Evolutionary conservation across 1,140 invertebrate genomes (phyloP).

Genomic region (Melipona quadrifasciata): DNA sequence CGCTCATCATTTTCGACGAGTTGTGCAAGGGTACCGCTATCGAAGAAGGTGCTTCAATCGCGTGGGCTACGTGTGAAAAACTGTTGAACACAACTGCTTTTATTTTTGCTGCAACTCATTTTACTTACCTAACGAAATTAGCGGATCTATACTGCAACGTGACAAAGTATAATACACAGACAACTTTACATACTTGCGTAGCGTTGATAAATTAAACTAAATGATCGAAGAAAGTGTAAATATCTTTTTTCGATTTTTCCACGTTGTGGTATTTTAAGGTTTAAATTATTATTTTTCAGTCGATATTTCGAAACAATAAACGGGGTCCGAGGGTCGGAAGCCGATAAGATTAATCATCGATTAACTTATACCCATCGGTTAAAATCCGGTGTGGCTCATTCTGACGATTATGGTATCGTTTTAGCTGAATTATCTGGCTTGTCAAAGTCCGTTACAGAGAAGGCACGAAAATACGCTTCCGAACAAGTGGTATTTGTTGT

Average conservation of each 20-base stretch:
- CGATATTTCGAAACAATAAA: constrained; percentile 76
- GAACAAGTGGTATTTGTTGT: neutral
- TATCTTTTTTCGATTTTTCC: neutral
- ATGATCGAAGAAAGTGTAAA: neutral
- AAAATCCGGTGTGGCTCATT: constrained; percentile 72
- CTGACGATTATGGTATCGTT: constrained; percentile 80
- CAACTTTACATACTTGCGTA: no score
- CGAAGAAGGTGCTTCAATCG: constrained; percentile 92
- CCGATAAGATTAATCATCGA: constrained; percentile 39
- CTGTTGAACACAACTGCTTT: constrained; percentile 88
- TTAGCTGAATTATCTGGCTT: constrained; percentile 76
- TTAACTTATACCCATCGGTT: constrained; percentile 80
- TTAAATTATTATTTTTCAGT: constrained; percentile 65
- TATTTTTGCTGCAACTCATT: constrained; percentile 93
- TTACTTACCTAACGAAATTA: constrained; percentile 88
- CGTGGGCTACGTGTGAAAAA: constrained; percentile 91
- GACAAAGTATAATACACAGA: constrained; percentile 85
- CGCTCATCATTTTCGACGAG: constrained; percentile 94
- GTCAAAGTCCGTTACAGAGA: constrained; percentile 56
- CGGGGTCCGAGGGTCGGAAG: constrained; percentile 24
- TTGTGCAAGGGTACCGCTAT: constrained; percentile 89
- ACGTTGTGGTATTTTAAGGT: neutral
- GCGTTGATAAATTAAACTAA: neutral
- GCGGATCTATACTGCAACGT: constrained; percentile 89
- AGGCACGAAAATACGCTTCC: constrained; percentile 49